These are phyloP conservation scores for Bembecia ichneumoniformis DNA, from an alignment of 2,888 invertebrate genomes.

Conservation along the genomic window DNA sequence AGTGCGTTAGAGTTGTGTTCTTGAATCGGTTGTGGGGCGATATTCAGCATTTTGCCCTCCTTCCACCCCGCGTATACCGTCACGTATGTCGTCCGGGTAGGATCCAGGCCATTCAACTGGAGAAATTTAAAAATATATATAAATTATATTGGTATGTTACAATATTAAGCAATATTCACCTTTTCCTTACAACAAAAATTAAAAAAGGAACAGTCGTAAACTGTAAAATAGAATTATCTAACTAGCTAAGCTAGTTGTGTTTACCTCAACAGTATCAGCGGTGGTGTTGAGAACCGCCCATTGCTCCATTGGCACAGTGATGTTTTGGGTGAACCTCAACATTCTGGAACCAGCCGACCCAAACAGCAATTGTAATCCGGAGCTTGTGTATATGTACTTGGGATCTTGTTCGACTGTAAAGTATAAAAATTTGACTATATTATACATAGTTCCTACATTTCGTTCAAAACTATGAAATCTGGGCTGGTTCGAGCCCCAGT, in stretches of 20 bases:
- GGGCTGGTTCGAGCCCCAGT: too few species aligned
- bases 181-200: too few species aligned
- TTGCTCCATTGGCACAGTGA: conserved; percentile 45
- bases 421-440: too few species aligned
- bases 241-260: too few species aligned
- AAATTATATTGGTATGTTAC: background rate
- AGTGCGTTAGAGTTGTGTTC: conserved; percentile 7
- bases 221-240: too few species aligned
- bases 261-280: conserved; percentile 30
- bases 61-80: conserved; percentile 35
- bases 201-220: too few species aligned
- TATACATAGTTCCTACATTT: background rate
- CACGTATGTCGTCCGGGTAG: conserved; percentile 38
- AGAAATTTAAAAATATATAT: conserved; percentile 1
- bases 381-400: conserved; percentile 28
- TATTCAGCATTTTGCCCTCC: conserved; percentile 32
- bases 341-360: conserved; percentile 45
- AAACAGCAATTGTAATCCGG: conserved; percentile 28
- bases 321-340: conserved; percentile 67
- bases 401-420: conserved; percentile 21
- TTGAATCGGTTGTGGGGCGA: conserved; percentile 25
- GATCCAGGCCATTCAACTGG: conserved; percentile 37
- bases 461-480: too few species aligned
- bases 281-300: conserved; percentile 54
- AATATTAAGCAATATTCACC: too few species aligned